Base-by-base conservation (phyloP, 2,888 invertebrate genomes). In the Monochamus alternatus region DNA sequence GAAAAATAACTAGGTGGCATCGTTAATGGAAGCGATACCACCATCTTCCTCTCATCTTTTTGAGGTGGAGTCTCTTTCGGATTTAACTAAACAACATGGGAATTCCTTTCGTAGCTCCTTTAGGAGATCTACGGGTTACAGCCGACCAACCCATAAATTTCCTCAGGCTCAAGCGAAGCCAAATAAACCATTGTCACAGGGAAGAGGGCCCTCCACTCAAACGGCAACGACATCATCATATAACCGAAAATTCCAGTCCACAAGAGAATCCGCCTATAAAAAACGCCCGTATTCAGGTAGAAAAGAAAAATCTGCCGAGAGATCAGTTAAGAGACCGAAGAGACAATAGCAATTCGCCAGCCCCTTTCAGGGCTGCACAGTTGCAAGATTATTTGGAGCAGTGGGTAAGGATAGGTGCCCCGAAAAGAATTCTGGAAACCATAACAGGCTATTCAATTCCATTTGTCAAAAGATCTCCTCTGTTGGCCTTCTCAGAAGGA, bases 361-460 rank as follows among this genome's bases (percentile, higher is more conserved):
- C 31, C 12, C 32, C 9, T 32, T 75, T 76, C 62, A 55, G 51
- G 47, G 74, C 73, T 32, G 76, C 76, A 32, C 68, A 32, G 5
- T 52, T 78, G 51, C n/a, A 3, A 44, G 30, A 63, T 38, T 69
- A 62, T 63, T 30, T 68, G 32, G n/a, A 68, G 51, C n/a, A 52
- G 7, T 78, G 78, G 80, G 43, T 51, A 65, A 44, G 65, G 38
- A 32, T 69, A 4, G 70, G 70, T 22, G 80, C 75, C 31, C 78
- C 77, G 22, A 55, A 62, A 63, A 47, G 32, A 22, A 66, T 80
- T 47, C 47, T 80, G 22, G 52, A 67, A 38, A 62, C 44, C 22
- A 69, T 78, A 78, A 77, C 60, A 32, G 79, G 80, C 22, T 80
- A 80, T 60, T 43, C 73, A 9, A 74, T 80, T 12, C 76, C 78